Evolutionary conservation across 2,888 invertebrate genomes (phyloP).

Genomic region (Mongoloraphidia duomilia): DNA sequence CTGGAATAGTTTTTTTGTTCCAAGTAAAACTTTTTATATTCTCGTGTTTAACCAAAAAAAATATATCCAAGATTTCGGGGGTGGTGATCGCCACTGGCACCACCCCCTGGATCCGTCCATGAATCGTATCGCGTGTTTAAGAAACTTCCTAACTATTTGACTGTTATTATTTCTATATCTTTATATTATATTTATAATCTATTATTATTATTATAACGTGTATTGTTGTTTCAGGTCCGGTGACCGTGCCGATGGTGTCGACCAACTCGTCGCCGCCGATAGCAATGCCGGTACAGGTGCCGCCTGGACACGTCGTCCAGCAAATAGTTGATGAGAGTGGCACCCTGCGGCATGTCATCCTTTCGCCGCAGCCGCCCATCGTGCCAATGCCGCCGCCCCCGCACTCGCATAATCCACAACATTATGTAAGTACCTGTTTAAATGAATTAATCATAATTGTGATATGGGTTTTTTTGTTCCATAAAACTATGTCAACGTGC

Average conservation of each 20-base stretch:
- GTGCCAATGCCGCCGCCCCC: slow-evolving; percentile 37
- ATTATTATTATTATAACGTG: not conserved
- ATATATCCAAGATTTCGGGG: no score
- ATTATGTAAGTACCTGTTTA: slow-evolving; percentile 43
- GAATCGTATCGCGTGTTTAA: no score
- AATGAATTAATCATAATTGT: not conserved
- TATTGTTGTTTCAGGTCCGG: slow-evolving; percentile 48
- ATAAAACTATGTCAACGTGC: no score
- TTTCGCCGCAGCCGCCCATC: slow-evolving; percentile 57
- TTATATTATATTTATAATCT: not conserved
- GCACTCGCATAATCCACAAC: slow-evolving; percentile 40
- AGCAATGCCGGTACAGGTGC: slow-evolving; percentile 83
- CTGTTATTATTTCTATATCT: not conserved
- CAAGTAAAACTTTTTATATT: no score
- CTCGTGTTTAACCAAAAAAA: no score
- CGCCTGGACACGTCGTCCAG: slow-evolving; percentile 80
- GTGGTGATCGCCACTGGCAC: no score
- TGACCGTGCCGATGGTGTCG: slow-evolving; percentile 75
- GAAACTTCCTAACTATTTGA: not conserved
- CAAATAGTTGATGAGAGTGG: slow-evolving; percentile 86
- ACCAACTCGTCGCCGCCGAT: slow-evolving; percentile 61
- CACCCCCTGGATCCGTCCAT: no score
- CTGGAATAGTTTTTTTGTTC: no score
- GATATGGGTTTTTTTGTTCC: no score
- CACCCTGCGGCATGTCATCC: slow-evolving; percentile 75